Conservation (phyloP, 2,888 invertebrate species). For the Patella caerulea region DNA sequence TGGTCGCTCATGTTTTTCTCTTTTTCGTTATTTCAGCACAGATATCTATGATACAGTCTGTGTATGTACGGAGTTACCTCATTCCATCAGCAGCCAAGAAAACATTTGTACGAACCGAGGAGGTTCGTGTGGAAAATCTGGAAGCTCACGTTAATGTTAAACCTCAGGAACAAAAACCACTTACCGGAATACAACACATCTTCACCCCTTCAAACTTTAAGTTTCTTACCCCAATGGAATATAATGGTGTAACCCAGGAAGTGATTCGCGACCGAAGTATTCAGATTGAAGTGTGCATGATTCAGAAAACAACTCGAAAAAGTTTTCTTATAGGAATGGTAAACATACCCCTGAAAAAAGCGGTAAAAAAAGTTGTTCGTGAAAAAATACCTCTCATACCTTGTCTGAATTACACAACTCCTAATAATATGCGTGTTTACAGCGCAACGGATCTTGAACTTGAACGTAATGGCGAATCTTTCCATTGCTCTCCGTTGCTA, state of each 20-base stretch:
- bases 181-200: constrained; percentile 47
- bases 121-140: constrained; percentile 50
- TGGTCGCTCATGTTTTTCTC: not conserved
- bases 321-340: constrained; percentile 61
- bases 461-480: constrained; percentile 40
- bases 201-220: constrained; percentile 54
- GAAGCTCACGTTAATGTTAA: constrained; percentile 37
- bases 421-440: constrained; percentile 63
- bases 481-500: constrained; percentile 52
- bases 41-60: constrained; percentile 63
- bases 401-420: constrained; percentile 62
- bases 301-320: constrained; percentile 58
- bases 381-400: constrained; percentile 61
- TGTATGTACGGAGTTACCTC: constrained; percentile 63
- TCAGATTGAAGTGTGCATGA: constrained; percentile 62
- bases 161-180: constrained; percentile 15
- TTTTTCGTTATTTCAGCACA: constrained; percentile 52
- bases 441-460: constrained; percentile 53
- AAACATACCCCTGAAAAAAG: constrained; percentile 54
- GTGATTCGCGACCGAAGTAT: constrained; percentile 54
- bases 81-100: constrained; percentile 61
- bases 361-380: constrained; percentile 59
- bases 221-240: constrained; percentile 58
- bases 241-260: constrained; percentile 52
- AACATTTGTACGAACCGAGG: constrained; percentile 64